A percentile compares a stretch with the other conserved stretches of the same genome.
Evolutionary conservation across 2,113 vertebrate genomes (phyloP).

Genomic region (Corythoichthys intestinalis): DNA sequence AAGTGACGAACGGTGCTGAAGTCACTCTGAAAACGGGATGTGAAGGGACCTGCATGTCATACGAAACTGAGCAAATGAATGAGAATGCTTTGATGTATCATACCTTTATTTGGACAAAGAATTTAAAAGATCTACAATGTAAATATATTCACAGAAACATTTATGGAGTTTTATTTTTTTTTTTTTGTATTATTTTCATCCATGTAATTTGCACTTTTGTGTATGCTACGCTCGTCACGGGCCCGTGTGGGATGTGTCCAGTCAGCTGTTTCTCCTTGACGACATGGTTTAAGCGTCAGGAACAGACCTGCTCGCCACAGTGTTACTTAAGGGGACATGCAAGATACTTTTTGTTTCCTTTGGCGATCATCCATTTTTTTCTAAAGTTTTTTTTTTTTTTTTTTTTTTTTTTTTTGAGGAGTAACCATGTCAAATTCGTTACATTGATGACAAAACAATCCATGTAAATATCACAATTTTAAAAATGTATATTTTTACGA

Average conservation of each 20-base stretch:
- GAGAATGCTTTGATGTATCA: conserved; percentile 75
- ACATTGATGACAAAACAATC: conserved; percentile 65
- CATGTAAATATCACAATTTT: conserved; percentile 79
- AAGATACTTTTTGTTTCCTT: conserved; percentile 53
- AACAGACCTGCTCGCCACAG: conserved; percentile 35
- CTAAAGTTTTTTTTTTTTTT: conserved; percentile 61
- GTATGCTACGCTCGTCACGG: conserved; percentile 54
- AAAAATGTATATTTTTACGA: conserved; percentile 84
- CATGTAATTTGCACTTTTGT: conserved; percentile 69
- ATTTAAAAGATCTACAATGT: conserved; percentile 58
- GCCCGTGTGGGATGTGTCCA: conserved; percentile 47
- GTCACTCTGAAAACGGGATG: conserved; percentile 42
- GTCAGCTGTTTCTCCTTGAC: conserved; percentile 51
- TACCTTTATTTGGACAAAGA: conserved; percentile 64
- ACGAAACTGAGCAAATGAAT: conserved; percentile 62
- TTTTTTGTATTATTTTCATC: conserved; percentile 26
- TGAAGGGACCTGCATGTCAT: conserved; percentile 68
- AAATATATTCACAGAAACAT: conserved; percentile 66
- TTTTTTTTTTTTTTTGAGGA: conserved; percentile 60
- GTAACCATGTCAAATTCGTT: conserved; percentile 50
- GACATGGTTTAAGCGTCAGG: conserved; percentile 39
- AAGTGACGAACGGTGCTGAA: conserved; percentile 28
- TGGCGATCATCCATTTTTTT: conserved; percentile 36
- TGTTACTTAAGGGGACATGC: conserved; percentile 53
- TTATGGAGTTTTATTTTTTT: conserved; percentile 62